These are phyloP conservation scores for Dinothrombium tinctorium DNA, from an alignment of 1,140 invertebrate genomes.

Conservation along the genomic window DNA sequence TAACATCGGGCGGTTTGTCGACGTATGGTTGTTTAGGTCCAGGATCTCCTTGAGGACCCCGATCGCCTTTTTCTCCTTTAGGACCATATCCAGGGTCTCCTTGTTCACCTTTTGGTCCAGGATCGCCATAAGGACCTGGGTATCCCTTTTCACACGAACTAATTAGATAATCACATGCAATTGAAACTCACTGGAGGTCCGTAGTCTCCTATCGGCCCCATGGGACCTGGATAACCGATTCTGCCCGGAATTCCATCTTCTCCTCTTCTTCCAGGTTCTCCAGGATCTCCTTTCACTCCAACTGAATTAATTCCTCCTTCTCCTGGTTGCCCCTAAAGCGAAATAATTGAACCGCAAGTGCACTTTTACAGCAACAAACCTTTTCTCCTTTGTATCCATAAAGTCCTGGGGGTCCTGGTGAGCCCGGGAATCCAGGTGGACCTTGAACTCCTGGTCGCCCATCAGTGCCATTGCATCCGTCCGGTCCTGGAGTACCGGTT, in stretches of 20 bases:
- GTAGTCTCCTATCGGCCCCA: no score
- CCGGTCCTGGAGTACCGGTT: not conserved
- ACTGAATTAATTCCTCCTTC: not conserved
- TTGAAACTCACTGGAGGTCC: no score
- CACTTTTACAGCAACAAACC: no score
- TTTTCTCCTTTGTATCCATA: no score
- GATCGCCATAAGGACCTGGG: not conserved
- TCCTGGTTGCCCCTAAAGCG: not conserved
- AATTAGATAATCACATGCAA: no score
- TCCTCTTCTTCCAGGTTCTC: not conserved
- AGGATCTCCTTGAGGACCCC: constrained; percentile 24
- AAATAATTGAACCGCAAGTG: no score
- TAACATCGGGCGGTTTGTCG: constrained; percentile 6
- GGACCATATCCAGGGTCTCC: not conserved
- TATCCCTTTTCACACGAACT: not conserved
- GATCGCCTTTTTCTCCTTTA: not conserved
- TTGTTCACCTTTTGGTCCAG: not conserved
- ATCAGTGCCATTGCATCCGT: not conserved
- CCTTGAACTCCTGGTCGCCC: not conserved
- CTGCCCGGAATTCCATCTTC: no score
- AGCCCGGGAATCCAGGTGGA: not conserved
- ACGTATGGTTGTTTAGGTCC: no score
- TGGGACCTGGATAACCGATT: no score
- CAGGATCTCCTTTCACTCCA: not conserved
- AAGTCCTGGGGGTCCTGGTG: no score